A percentile compares a stretch with the other conserved stretches of the same genome.
phyloP scores from a whole-genome alignment of 2,888 invertebrate species.

The Globia sparganii region DNA sequence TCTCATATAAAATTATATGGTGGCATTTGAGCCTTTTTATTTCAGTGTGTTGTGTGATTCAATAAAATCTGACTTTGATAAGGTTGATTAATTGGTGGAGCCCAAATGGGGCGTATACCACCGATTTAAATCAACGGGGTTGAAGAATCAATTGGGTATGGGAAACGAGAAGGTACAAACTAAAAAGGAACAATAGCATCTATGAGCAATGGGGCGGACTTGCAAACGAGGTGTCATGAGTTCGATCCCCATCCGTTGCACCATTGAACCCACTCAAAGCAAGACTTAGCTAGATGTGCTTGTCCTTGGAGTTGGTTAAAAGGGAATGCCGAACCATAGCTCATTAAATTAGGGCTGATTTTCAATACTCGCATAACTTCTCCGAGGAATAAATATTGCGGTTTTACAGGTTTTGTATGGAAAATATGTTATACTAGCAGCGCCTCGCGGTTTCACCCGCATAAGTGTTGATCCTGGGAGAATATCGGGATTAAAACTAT shows the following conservation, averaged over 20 bases:
- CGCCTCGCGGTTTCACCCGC: too few species aligned
- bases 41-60: slow-evolving; percentile 41
- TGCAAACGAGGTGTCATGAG: not conserved
- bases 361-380: too few species aligned
- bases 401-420: too few species aligned
- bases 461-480: too few species aligned
- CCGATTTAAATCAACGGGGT: slow-evolving; percentile 12
- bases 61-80: not conserved
- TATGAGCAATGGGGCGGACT: not conserved
- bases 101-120: not conserved
- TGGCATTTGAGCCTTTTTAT: slow-evolving; percentile 13
- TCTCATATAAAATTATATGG: slow-evolving; percentile 8
- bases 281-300: not conserved
- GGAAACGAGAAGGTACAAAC: not conserved
- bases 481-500: too few species aligned
- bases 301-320: too few species aligned
- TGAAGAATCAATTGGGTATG: not conserved
- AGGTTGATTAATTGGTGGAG: slow-evolving; percentile 19
- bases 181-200: not conserved
- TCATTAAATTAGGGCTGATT: not conserved
- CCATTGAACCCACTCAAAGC: not conserved
- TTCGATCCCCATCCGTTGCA: not conserved
- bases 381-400: too few species aligned
- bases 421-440: too few species aligned
- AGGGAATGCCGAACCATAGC: not conserved